A percentile compares a stretch with the other conserved stretches of the same genome.
phyloP scores from a whole-genome alignment of 2,797 vertebrate species.

The Australoheros facetus region DNA sequence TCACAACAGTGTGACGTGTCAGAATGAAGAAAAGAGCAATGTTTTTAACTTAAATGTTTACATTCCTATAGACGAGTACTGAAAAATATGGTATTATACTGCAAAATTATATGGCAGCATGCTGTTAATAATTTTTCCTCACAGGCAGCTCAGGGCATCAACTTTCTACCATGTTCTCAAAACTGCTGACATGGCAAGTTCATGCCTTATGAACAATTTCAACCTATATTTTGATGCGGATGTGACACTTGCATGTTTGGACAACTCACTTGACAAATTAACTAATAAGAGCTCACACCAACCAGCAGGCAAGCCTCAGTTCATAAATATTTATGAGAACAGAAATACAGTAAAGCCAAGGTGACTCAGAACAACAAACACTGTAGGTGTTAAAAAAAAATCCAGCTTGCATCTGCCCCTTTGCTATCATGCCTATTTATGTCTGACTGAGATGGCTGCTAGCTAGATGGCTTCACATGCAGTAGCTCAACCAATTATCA shows the following conservation, averaged over 20 bases:
- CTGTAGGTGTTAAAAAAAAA: constrained; percentile 17
- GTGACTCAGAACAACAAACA: constrained; percentile 54
- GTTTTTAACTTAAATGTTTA: not conserved
- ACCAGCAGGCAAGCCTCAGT: constrained; percentile 12
- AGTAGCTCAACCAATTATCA: constrained; percentile 15
- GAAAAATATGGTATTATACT: not conserved
- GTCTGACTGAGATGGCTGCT: constrained; percentile 44
- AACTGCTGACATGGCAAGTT: not conserved
- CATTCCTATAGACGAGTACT: not conserved
- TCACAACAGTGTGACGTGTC: not conserved
- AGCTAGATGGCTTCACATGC: constrained; percentile 26
- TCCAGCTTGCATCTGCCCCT: constrained; percentile 27
- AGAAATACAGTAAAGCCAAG: constrained; percentile 30
- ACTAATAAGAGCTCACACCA: constrained; percentile 23
- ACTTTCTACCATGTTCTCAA: not conserved
- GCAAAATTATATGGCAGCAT: not conserved
- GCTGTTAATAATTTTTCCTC: not conserved
- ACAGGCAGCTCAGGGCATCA: not conserved
- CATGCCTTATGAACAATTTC: not conserved
- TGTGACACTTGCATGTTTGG: constrained; percentile 19
- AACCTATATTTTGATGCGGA: constrained; percentile 5
- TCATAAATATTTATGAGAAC: constrained; percentile 46
- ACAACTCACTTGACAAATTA: constrained; percentile 12
- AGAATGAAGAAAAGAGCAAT: not conserved
- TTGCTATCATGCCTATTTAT: constrained; percentile 20